Evolutionary conservation across 1,140 invertebrate species (phyloP).

Genomic region (Meteorus sp.): DNA sequence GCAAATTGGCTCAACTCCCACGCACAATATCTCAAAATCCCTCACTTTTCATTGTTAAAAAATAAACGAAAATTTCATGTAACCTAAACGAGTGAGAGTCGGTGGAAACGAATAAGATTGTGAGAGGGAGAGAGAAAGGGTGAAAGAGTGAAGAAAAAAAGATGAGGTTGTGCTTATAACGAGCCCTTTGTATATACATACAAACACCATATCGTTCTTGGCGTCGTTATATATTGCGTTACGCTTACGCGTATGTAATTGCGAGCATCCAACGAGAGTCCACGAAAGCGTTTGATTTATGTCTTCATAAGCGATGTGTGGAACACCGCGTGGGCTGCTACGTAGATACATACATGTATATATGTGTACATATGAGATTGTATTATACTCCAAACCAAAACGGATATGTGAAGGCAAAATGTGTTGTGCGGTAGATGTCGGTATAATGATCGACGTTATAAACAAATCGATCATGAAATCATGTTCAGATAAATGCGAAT

Average conservation of each 20-base stretch:
- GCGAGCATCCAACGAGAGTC: constrained; percentile 46
- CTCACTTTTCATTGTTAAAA: not conserved
- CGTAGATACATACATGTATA: too few species aligned
- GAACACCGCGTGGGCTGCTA: constrained; percentile 40
- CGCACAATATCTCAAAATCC: too few species aligned
- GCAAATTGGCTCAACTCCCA: constrained; percentile 54
- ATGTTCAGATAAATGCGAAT: too few species aligned
- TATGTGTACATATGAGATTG: too few species aligned
- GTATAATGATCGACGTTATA: constrained; percentile 5
- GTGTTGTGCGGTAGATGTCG: not conserved
- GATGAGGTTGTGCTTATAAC: constrained; percentile 37
- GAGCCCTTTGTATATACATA: constrained; percentile 32
- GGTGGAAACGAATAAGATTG: not conserved
- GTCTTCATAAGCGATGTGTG: constrained; percentile 50
- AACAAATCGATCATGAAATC: constrained; percentile 4
- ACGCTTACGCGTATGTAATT: constrained; percentile 54
- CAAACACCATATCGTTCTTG: constrained; percentile 22
- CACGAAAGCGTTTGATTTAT: constrained; percentile 56
- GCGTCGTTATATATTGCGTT: constrained; percentile 50
- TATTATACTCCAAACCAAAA: too few species aligned
- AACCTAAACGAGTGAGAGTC: not conserved
- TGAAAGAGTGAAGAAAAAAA: constrained; percentile 12
- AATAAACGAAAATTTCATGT: not conserved
- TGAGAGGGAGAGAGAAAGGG: not conserved
- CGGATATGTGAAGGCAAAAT: too few species aligned